Evolutionary conservation across 1,140 invertebrate genomes (phyloP), one percentile per base, ranked within the genome.

Genomic region (Parapsyche elsis): DNA sequence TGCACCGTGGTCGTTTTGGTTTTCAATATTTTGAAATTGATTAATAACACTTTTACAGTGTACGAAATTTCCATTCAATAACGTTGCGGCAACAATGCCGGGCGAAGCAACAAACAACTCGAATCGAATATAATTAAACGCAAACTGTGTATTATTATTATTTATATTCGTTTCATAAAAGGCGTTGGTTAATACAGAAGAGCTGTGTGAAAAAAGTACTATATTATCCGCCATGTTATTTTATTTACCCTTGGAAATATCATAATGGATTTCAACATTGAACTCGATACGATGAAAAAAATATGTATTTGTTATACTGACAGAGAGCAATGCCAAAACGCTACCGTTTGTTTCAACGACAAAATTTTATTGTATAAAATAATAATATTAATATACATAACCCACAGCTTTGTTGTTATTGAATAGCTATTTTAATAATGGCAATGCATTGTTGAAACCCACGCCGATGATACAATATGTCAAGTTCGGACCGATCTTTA

Each of bases 241-340:
- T 67, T 24, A 24, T 67, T 12, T 67, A 67, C 64, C 64, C 64
- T 67, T 67, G 64, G 64, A 67, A 61, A 53, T 12, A 67, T 67
- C 19, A 67, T 67, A 67, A 67, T 67, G 64, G 64, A 67, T 67
- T 67, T 26, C 64, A 67, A 67, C 64, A 67, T 67, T 67, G 64
- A 67, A 67, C 64, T 67, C 64, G 64, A 26, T 67, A 24, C 23
- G 24, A n/a, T 9, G 14, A 53, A 67, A 9, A 19, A 21, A 61
- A 61, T 19, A 61, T 21, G 57, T 16, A 21, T 21, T 61, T 19
- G 9, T 61, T 9, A 61, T 53, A 53, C 2, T 12, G 30, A 38
- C 30, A 38, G 30, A 38, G 7, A 1, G 30, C 30, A 38, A 38
- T 38, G 30, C 30, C 30, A 38, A 38, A 38, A 38, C 30, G 30